Conservation (phyloP, 2,113 vertebrate genomes). For the Urocitellus parryii region DNA sequence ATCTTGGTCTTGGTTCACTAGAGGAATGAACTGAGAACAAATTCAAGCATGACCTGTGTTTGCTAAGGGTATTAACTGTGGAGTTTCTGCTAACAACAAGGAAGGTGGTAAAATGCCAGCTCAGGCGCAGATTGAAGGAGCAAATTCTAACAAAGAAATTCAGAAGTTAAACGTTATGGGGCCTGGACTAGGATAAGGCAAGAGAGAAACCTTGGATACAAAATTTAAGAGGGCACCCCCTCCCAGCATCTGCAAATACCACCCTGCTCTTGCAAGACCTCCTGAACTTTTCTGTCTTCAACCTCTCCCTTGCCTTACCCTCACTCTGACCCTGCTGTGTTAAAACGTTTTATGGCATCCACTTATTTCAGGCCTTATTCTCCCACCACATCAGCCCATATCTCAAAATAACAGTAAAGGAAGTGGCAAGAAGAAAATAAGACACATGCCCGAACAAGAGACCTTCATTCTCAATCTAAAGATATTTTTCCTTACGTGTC, state of each 20-base stretch:
- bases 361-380: background rate
- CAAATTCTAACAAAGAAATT: background rate
- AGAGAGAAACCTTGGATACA: background rate
- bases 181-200: background rate
- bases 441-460: background rate
- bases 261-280: background rate
- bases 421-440: background rate
- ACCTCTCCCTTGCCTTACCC: background rate
- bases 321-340: background rate
- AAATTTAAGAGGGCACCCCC: background rate
- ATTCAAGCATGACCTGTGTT: background rate
- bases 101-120: background rate
- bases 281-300: background rate
- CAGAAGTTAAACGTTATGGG: background rate
- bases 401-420: conserved; percentile 19
- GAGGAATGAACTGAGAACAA: background rate
- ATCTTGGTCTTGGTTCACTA: background rate
- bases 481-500: conserved; percentile 27
- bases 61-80: background rate
- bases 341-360: background rate
- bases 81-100: background rate
- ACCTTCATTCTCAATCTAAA: background rate
- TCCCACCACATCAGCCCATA: background rate
- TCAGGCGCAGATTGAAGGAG: background rate
- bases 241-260: background rate